A percentile compares a stretch with the other conserved stretches of the same genome.
Evolutionary conservation across 2,797 vertebrate species (phyloP).

Genomic region (Mormyrops boulengeri): DNA sequence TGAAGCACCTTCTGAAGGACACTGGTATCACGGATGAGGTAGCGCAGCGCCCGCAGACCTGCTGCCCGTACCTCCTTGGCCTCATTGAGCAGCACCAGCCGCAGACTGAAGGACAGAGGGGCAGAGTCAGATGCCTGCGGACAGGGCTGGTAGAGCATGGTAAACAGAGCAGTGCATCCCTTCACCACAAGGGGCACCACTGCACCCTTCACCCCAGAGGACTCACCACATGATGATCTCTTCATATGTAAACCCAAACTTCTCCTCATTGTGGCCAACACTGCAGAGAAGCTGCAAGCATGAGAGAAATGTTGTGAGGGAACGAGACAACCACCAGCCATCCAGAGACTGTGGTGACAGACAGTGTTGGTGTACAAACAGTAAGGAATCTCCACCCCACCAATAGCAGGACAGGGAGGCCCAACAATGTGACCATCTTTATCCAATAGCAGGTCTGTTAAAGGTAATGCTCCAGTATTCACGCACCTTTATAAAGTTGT

Average conservation of each 20-base stretch:
- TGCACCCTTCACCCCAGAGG: background rate
- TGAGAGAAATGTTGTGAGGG: background rate
- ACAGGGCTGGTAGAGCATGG: background rate
- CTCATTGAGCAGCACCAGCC: conserved; percentile 93
- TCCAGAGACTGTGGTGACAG: background rate
- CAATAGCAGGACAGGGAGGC: background rate
- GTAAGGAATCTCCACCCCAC: background rate
- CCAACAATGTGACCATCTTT: background rate
- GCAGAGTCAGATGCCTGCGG: background rate
- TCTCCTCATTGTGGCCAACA: conserved; percentile 85
- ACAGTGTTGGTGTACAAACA: background rate
- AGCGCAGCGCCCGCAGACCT: conserved; percentile 87
- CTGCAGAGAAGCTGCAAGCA: conserved; percentile 83
- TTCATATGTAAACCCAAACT: conserved; percentile 91
- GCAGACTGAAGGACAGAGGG: conserved; percentile 62
- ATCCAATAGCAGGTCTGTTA: background rate
- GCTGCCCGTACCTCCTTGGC: conserved; percentile 97
- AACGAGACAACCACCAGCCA: background rate
- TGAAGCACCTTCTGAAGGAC: conserved; percentile 93
- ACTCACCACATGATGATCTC: conserved; percentile 97
- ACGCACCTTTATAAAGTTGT: conserved; percentile 97
- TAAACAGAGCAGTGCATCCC: background rate
- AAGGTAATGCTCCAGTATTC: background rate
- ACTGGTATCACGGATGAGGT: conserved; percentile 87
- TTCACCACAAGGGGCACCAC: background rate